Base-by-base conservation (phyloP, 2,888 invertebrate genomes). In the Erebia palarica region DNA sequence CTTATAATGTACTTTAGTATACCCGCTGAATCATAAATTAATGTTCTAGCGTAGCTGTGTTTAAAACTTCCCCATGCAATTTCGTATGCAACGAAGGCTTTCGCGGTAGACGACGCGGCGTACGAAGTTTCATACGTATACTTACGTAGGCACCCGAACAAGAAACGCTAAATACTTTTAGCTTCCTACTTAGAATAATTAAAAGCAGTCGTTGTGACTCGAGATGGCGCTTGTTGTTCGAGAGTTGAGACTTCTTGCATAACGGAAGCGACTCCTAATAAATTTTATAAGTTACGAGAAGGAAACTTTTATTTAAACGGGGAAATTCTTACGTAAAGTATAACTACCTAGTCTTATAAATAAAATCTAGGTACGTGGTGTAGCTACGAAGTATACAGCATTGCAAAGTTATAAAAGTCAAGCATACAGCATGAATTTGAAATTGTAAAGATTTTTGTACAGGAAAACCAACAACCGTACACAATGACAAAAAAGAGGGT, bases 231-330 rank as follows among this genome's bases (percentile, higher is more conserved):
- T 49, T 49, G 63, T 63, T 63, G 63, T 63, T 63, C 49, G 63
- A 63, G 61, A 61, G 63, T 63, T 64, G 70, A 70, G 71, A 73
- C 71, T 75, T 74, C 69, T 75, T 74, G 76, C 51, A 65, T 69
- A 68, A 66, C 70, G 75, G 71, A 73, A 75, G 76, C 73, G 73
- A 75, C 72, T 65, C 69, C 69, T 72, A 76, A 76, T 78, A 75
- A 75, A 78, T 79, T 75, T 49, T 21, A 73, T 74, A 75, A 75
- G 69, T 76, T 75, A 72, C 76, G 76, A 76, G 60, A 69, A 58
- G 71, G 47, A 68, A 70, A 68, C 65, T 65, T 63, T 71, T 69
- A 63, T 51, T 59, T 65, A 59, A 65, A 21, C 44, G 21, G 13
- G 42, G 11, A 55, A 51, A 65, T 59, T 60, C 55, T 13, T 59